Percentiles rank a stretch among this genome's conserved stretches.
Evolutionary conservation across 2,797 vertebrate species (phyloP).

Genomic region (Myotis planiceps): DNA sequence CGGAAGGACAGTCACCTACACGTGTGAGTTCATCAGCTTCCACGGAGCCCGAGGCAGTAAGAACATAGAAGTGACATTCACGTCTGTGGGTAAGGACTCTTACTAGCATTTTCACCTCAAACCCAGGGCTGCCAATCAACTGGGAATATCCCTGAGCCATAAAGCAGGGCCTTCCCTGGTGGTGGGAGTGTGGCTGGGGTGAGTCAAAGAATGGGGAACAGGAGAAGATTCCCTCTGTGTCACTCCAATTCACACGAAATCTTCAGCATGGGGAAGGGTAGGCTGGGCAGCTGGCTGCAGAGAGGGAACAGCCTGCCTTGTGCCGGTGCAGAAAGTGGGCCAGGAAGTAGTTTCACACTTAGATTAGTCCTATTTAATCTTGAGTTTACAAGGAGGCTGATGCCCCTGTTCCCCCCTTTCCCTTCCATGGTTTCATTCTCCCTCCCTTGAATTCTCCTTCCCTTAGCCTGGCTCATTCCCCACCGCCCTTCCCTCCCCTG

Average conservation of each 20-base stretch:
- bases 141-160: background rate
- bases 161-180: background rate
- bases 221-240: background rate
- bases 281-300: accelerated
- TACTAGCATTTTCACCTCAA: background rate
- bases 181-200: background rate
- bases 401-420: accelerated
- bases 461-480: background rate
- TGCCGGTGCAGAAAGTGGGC: no score
- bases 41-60: conserved; percentile 74
- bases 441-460: background rate
- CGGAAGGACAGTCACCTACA: conserved; percentile 71
- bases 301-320: accelerated
- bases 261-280: background rate
- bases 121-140: background rate
- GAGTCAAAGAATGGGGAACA: background rate
- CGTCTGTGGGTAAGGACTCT: conserved; percentile 79
- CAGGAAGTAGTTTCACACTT: background rate
- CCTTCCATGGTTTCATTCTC: background rate
- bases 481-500: no score
- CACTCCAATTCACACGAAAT: background rate
- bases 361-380: background rate
- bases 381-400: background rate
- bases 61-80: conserved; percentile 79
- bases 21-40: conserved; percentile 78